Conservation (phyloP, 2,797 vertebrate species). For the Brachyrhaphis roseni region DNA sequence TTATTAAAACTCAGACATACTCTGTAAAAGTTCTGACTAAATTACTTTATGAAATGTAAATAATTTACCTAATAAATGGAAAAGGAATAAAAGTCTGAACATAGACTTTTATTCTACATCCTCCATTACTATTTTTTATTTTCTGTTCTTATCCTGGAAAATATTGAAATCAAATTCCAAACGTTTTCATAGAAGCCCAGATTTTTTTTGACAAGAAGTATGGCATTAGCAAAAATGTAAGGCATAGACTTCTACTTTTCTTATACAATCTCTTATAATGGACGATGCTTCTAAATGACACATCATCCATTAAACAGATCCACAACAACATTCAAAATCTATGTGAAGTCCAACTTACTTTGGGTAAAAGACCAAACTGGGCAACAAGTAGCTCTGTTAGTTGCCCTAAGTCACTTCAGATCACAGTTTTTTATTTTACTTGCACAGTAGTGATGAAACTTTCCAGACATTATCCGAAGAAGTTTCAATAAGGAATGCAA, state of each 20-base stretch:
- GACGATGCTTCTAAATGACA: background rate
- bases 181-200: background rate
- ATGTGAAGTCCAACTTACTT: background rate
- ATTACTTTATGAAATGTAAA: background rate
- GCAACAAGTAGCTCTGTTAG: background rate
- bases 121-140: background rate
- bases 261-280: background rate
- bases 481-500: conserved; percentile 1
- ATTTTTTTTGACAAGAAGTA: background rate
- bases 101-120: background rate
- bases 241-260: background rate
- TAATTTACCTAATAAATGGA: background rate
- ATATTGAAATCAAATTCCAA: background rate
- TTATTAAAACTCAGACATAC: background rate
- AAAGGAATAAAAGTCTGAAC: background rate
- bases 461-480: conserved; percentile 1
- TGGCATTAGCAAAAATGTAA: background rate
- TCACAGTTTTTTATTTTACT: conserved; percentile 1
- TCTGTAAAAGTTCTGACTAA: background rate
- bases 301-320: background rate
- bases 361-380: conserved; percentile 24
- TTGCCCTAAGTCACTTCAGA: conserved; percentile 13
- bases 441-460: background rate
- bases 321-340: too few species aligned
- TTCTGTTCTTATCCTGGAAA: background rate